These are phyloP conservation scores for Xiphias gladius DNA, from an alignment of 2,113 vertebrate species.

Conservation along the genomic window DNA sequence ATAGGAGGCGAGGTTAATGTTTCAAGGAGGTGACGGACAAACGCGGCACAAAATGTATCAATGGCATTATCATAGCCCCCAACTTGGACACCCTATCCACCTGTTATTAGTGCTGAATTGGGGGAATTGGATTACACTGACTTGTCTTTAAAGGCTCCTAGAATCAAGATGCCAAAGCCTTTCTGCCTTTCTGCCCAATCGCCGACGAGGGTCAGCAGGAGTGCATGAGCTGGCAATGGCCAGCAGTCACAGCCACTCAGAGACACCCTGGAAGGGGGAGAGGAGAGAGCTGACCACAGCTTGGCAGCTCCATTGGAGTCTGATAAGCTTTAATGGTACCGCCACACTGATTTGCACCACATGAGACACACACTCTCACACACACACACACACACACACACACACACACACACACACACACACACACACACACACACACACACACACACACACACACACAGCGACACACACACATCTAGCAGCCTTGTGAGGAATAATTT, in stretches of 20 bases:
- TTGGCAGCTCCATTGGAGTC: constrained; percentile 78
- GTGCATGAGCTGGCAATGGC: constrained; percentile 55
- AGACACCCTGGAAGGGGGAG: constrained; percentile 60
- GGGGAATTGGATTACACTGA: constrained; percentile 70
- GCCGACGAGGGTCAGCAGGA: constrained; percentile 66
- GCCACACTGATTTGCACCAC: constrained; percentile 76
- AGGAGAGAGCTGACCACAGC: constrained; percentile 58
- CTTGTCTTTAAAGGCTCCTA: constrained; percentile 68
- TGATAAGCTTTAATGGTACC: constrained; percentile 80
- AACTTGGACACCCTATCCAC: constrained; percentile 29
- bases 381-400: constrained; percentile 25
- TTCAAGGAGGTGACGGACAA: constrained; percentile 47
- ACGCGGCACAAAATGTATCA: constrained; percentile 47
- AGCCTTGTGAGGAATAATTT: constrained; percentile 78
- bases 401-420: constrained; percentile 33
- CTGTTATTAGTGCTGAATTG: constrained; percentile 70
- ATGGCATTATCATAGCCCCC: constrained; percentile 49
- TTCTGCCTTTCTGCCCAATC: constrained; percentile 63
- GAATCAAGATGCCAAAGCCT: constrained; percentile 62
- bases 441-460: constrained; percentile 24
- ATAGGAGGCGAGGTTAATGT: constrained; percentile 56
- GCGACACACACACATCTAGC: constrained; percentile 41
- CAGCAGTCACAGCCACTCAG: constrained; percentile 69
- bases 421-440: constrained; percentile 20
- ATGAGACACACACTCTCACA: constrained; percentile 37